Conservation (phyloP, 1,140 invertebrate species). For the Charaxes varanes region DNA sequence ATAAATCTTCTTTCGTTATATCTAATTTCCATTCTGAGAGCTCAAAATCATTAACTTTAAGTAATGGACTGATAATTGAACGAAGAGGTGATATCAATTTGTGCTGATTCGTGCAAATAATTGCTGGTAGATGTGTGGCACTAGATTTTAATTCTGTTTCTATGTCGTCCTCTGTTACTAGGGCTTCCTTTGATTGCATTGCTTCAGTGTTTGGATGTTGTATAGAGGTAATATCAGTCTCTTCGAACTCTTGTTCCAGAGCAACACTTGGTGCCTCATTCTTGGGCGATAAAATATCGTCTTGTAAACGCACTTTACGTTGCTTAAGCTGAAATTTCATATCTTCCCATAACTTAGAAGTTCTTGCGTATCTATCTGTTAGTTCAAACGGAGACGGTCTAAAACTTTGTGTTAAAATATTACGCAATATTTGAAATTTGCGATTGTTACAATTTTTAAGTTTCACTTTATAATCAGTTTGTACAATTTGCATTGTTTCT, state of each 20-base stretch:
- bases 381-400: constrained; percentile 47
- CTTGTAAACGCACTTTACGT: constrained; percentile 9
- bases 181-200: constrained; percentile 16
- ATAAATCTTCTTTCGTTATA: constrained; percentile 2
- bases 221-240: constrained; percentile 19
- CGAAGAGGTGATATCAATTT: constrained; percentile 33
- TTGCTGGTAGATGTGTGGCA: constrained; percentile 25
- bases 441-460: constrained; percentile 31
- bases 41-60: constrained; percentile 13
- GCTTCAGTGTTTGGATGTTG: constrained; percentile 47
- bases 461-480: constrained; percentile 34
- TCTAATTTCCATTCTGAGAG: neutral
- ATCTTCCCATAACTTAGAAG: constrained; percentile 32
- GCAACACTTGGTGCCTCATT: constrained; percentile 3
- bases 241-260: constrained; percentile 16
- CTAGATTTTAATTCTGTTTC: constrained; percentile 20
- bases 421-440: constrained; percentile 42
- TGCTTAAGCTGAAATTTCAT: constrained; percentile 21
- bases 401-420: constrained; percentile 36
- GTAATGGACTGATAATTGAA: constrained; percentile 21
- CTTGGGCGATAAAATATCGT: constrained; percentile 6
- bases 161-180: constrained; percentile 2
- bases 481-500: constrained; percentile 26
- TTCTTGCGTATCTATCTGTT: constrained; percentile 40
- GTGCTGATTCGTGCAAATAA: constrained; percentile 37